Evolutionary conservation across 2,888 invertebrate genomes (phyloP).

Genomic region (Tetragonula carbonaria): DNA sequence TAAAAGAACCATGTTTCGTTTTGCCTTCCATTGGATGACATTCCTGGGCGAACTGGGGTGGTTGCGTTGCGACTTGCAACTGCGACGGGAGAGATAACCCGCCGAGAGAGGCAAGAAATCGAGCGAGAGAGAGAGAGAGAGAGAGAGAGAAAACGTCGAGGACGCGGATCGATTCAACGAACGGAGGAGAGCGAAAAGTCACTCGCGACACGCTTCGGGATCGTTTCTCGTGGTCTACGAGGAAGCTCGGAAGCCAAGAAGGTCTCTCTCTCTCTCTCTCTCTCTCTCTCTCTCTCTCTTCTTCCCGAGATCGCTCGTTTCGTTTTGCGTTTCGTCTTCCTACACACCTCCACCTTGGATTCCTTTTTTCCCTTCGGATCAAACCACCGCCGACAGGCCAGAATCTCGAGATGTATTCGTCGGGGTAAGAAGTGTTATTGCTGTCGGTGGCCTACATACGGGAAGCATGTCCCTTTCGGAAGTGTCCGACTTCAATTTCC

Average conservation of each 20-base stretch:
- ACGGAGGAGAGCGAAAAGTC: conserved; percentile 49
- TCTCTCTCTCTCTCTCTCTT: conserved; percentile 45
- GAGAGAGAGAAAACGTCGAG: conserved; percentile 7
- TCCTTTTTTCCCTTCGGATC: conserved; percentile 38
- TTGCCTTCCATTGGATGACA: conserved; percentile 59
- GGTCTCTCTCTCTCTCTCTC: conserved; percentile 41
- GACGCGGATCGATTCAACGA: conserved; percentile 50
- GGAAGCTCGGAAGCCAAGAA: conserved; percentile 51
- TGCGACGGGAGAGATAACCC: conserved; percentile 37
- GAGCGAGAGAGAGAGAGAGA: neutral
- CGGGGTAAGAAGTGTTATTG: conserved; percentile 60
- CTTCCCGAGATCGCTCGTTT: conserved; percentile 68
- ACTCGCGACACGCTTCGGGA: conserved; percentile 60
- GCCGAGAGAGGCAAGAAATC: neutral
- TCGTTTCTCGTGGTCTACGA: conserved; percentile 50
- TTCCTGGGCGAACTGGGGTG: conserved; percentile 23
- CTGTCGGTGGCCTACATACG: conserved; percentile 42
- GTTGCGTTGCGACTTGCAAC: conserved; percentile 40
- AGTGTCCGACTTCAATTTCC: conserved; percentile 52
- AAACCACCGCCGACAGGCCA: conserved; percentile 7
- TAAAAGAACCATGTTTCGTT: conserved; percentile 54
- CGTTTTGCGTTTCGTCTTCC: conserved; percentile 58
- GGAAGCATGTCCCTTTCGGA: conserved; percentile 14
- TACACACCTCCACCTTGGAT: conserved; percentile 64
- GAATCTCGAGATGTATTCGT: conserved; percentile 22